phyloP scores from a whole-genome alignment of 2,113 vertebrate species.

The Gallinago media region DNA sequence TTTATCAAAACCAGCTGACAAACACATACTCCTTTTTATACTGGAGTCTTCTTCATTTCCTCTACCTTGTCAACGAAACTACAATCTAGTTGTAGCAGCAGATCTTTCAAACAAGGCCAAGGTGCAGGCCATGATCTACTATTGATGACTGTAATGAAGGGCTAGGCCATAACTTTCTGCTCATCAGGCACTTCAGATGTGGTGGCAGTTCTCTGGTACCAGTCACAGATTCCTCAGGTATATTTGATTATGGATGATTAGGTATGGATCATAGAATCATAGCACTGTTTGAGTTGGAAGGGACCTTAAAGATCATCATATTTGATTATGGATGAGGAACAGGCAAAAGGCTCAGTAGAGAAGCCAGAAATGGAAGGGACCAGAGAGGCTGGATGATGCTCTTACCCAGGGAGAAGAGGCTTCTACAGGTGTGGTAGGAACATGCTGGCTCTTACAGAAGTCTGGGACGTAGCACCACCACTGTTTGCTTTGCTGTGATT shows the following conservation, averaged over 20 bases:
- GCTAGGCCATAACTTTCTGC: background rate
- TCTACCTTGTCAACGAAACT: background rate
- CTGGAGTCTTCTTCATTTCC: background rate
- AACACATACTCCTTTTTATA: background rate
- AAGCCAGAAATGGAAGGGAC: background rate
- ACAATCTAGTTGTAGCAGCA: background rate
- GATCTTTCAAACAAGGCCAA: background rate
- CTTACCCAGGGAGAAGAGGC: background rate
- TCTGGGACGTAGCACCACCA: background rate
- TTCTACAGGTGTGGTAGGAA: background rate
- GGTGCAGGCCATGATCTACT: accelerated
- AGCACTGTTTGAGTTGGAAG: no score
- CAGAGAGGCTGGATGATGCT: background rate
- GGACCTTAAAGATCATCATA: no score
- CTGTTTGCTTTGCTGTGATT: background rate
- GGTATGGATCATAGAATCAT: no score
- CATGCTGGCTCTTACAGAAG: background rate
- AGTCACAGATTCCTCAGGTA: background rate
- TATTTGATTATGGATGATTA: background rate
- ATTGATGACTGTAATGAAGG: background rate
- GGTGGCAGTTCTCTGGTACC: background rate
- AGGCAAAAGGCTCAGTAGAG: background rate
- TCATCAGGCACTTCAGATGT: background rate
- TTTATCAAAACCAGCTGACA: background rate
- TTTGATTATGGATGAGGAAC: background rate